phyloP scores from a whole-genome alignment of 2,888 invertebrate species.

The Drosophila kanekoi region DNA sequence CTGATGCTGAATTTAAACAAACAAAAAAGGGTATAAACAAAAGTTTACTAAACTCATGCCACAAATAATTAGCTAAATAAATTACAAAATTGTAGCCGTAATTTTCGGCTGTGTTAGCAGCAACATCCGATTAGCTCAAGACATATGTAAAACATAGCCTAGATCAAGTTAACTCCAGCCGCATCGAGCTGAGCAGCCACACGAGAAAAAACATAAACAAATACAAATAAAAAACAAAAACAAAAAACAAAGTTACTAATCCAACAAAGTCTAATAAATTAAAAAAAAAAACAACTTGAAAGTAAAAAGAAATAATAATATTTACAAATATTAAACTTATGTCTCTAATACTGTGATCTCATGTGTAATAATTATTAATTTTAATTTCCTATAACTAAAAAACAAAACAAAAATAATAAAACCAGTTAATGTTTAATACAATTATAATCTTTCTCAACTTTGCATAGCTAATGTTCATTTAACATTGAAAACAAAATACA shows the following conservation, averaged over 20 bases:
- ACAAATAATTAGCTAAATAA: slow-evolving; percentile 53
- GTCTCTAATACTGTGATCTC: slow-evolving; percentile 86
- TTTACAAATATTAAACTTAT: slow-evolving; percentile 81
- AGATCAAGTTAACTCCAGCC: slow-evolving; percentile 22
- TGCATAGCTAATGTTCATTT: slow-evolving; percentile 75
- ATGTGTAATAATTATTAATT: slow-evolving; percentile 85
- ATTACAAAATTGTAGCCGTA: slow-evolving; percentile 59
- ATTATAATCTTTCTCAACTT: slow-evolving; percentile 56
- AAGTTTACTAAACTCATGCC: neutral
- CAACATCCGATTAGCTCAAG: slow-evolving; percentile 67
- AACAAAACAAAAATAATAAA: slow-evolving; percentile 33
- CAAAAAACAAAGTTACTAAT: slow-evolving; percentile 68
- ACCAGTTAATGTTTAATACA: slow-evolving; percentile 48
- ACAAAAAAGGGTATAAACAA: slow-evolving; percentile 5
- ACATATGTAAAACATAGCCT: slow-evolving; percentile 54
- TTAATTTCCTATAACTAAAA: slow-evolving; percentile 76
- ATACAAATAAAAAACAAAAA: slow-evolving; percentile 43
- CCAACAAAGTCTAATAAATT: slow-evolving; percentile 51
- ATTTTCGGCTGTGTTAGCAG: slow-evolving; percentile 66
- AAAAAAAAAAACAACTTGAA: slow-evolving; percentile 14
- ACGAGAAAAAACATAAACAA: slow-evolving; percentile 43
- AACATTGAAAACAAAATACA: slow-evolving; percentile 33
- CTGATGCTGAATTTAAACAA: slow-evolving; percentile 70
- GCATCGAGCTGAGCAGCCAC: slow-evolving; percentile 38
- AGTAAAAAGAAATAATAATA: slow-evolving; percentile 35